Percentiles rank a stretch among this genome's conserved stretches.
phyloP scores from a whole-genome alignment of 2,797 vertebrate genomes.

The Sardinella longiceps region DNA sequence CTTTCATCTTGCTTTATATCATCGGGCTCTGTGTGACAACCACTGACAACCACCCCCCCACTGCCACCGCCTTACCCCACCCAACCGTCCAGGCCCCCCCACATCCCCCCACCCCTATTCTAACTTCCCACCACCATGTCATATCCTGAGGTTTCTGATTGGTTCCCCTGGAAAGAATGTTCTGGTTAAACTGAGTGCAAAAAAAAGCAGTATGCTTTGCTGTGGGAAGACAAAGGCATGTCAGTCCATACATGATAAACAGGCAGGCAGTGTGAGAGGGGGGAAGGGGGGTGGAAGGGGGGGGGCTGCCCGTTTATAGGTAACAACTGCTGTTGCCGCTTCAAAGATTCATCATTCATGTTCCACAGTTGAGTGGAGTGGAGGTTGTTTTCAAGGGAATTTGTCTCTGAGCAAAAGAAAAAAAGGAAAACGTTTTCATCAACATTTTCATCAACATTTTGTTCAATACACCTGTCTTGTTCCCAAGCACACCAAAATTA shows the following conservation, averaged over 20 bases:
- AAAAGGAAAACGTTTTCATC: neutral
- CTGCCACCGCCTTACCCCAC: slow-evolving; percentile 34
- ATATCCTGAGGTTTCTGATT: slow-evolving; percentile 55
- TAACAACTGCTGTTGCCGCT: slow-evolving; percentile 55
- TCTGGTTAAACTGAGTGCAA: slow-evolving; percentile 40
- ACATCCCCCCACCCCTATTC: slow-evolving; percentile 39
- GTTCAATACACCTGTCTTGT: neutral
- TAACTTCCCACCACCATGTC: slow-evolving; percentile 38
- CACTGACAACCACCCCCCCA: slow-evolving; percentile 41
- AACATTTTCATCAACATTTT: neutral
- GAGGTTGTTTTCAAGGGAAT: slow-evolving; percentile 31
- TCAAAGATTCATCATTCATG: slow-evolving; percentile 54
- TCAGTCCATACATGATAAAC: slow-evolving; percentile 58
- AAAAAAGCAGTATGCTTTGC: slow-evolving; percentile 44
- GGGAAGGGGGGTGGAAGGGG: neutral
- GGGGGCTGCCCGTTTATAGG: slow-evolving; percentile 57
- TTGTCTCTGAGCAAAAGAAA: slow-evolving; percentile 31
- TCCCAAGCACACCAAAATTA: neutral
- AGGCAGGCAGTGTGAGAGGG: slow-evolving; percentile 53
- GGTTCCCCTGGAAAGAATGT: slow-evolving; percentile 49
- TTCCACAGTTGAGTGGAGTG: slow-evolving; percentile 36
- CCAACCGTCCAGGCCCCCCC: slow-evolving; percentile 16
- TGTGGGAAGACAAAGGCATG: slow-evolving; percentile 57
- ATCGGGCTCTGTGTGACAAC: slow-evolving; percentile 39
- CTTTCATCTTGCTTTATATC: slow-evolving; percentile 65